Base-by-base conservation (phyloP, 2,113 vertebrate species). In the Ardeotis arabs region DNA sequence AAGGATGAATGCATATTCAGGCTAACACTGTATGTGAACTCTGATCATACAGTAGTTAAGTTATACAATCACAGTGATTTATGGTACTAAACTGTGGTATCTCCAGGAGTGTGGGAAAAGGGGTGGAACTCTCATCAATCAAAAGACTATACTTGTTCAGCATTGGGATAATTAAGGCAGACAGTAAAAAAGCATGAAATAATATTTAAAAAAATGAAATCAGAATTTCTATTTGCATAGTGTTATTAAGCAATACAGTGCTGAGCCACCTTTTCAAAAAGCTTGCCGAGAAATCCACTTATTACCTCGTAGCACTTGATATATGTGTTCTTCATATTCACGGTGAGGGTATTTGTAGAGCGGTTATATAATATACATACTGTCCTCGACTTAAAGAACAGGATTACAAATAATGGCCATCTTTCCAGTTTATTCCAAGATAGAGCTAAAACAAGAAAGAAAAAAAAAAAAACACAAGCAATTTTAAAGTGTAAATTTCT, bases 121-220 rank as follows among this genome's bases (percentile, higher is more conserved):
- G 97, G 96, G 96, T 96, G 92, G 97, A 90, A 97, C 94, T 83
- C 88, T 97, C 96, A 96, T 97, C 96, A 97, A 94, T 97, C 96
- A 95, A 89, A 92, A 93, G 84, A 67, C 89, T 93, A 41, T 87
- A 93, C 77, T 84, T 96, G 91, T 93, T 97, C 84, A 95, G 95
- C 84, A 87, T 55, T 90, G 74, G 84, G 95, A 95, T 97, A 92
- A 96, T 97, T 96, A 98, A 95, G 95, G 96, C 59, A 93, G 95
- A 95, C 92, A 93, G 47, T 80, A 96, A 95, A 95, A 96, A 97
- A 92, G 70, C 63, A 73, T 76, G 74, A 97, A 95, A 87, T 93
- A 94, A 92, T 87, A 97, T 74, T 74, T 89, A 47, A 75, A 20
- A 87, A 97, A 95, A 89, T 78, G 35, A 95, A 97, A 97, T 91